Conservation (phyloP, 2,888 invertebrate genomes). For the Nemoura dubitans region DNA sequence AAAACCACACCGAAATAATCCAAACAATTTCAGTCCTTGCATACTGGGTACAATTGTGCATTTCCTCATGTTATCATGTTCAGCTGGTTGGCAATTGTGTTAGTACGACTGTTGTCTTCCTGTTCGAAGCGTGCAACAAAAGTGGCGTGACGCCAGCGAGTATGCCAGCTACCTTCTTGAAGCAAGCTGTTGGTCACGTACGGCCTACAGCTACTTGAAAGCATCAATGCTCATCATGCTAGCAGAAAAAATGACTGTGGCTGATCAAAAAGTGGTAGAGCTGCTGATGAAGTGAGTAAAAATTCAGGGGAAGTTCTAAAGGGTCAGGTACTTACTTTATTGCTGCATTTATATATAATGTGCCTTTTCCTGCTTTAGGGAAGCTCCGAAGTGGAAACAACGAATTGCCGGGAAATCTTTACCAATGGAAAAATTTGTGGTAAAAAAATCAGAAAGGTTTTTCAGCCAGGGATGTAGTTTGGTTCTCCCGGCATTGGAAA, state of each 20-base stretch:
- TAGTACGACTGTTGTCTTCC: neutral
- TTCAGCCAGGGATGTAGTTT: slow-evolving; percentile 77
- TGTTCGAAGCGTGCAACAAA: slow-evolving; percentile 67
- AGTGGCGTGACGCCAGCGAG: slow-evolving; percentile 80
- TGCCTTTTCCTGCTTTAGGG: slow-evolving; percentile 61
- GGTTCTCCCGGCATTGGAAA: slow-evolving; percentile 84
- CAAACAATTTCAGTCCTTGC: too few species aligned
- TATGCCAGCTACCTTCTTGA: slow-evolving; percentile 77
- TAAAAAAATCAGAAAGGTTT: slow-evolving; percentile 85
- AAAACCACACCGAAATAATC: too few species aligned
- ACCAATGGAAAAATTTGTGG: slow-evolving; percentile 95
- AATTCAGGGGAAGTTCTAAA: neutral
- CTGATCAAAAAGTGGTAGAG: slow-evolving; percentile 67
- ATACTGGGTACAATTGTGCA: too few species aligned
- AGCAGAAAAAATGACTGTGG: slow-evolving; percentile 63
- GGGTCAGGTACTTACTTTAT: neutral
- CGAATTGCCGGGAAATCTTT: slow-evolving; percentile 95
- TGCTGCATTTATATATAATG: neutral
- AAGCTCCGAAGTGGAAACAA: slow-evolving; percentile 84
- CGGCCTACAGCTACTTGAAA: slow-evolving; percentile 90
- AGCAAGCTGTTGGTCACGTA: slow-evolving; percentile 90
- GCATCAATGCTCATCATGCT: slow-evolving; percentile 84
- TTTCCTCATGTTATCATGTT: too few species aligned
- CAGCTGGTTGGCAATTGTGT: too few species aligned
- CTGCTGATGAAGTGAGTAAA: slow-evolving; percentile 72